Base-by-base conservation (phyloP, 1,140 invertebrate species). In the Drosophila navojoa region DNA sequence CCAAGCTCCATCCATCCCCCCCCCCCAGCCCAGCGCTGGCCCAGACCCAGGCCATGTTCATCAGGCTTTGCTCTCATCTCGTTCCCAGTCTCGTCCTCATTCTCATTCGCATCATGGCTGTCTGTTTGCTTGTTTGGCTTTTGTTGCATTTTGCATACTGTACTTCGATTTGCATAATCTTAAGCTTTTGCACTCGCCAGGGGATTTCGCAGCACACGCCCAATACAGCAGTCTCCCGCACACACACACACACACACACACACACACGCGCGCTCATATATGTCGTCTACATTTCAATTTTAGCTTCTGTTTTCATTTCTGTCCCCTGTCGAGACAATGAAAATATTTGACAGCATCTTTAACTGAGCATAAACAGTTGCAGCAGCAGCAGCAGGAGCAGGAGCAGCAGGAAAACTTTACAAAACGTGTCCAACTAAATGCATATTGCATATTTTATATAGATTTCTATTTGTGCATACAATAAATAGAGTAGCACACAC, bases 131-230 rank as follows among this genome's bases (percentile, higher is more conserved):
- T 66, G 70, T 77, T 81, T 77, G 73, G 68, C 72, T 71, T 84
- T 73, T 84, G 80, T 79, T 84, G 80, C 80, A 84, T 84, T 84
- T 79, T 84, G 80, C 80, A 79, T 84, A 74, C 81, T 79, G 73
- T 85, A 77, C 73, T 74, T 77, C 62, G 77, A 85, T 85, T 85
- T 85, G 81, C 81, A 85, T 85, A 85, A 85, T 85, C 81, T 79
- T 77, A 85, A 85, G 76, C 76, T 77, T 85, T 68, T 85, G 77
- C 81, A 85, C 81, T 85, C 70, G 70, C 81, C 76, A 35, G 44
- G 66, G 77, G 74, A 84, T 62, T 76, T 63, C 45, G 47, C 52
- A 47, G 29, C 40, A 74, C 66, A 79, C 49, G 54, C 55, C 52
- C 63, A 25, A 15, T 53, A 16, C 38, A 19, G 50, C 4, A 60